Evolutionary conservation across 2,797 vertebrate species (phyloP).

Genomic region (Cetoscarus ocellatus): DNA sequence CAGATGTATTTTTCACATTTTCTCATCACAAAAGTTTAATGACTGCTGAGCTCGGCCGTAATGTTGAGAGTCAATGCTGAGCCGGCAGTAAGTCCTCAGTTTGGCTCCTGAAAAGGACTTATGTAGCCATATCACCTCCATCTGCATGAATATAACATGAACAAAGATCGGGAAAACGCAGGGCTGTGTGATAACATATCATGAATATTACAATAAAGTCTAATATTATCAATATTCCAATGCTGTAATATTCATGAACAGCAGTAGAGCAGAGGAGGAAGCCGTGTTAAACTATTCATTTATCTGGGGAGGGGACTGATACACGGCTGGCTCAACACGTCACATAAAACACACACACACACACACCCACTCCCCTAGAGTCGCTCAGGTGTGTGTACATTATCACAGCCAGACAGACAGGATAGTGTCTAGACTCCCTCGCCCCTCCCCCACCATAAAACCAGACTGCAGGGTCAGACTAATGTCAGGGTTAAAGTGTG

Average conservation of each 20-base stretch:
- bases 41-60: slow-evolving; percentile 37
- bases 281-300: slow-evolving; percentile 54
- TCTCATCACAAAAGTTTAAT: slow-evolving; percentile 18
- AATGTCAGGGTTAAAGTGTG: slow-evolving; percentile 59
- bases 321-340: slow-evolving; percentile 28
- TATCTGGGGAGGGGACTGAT: slow-evolving; percentile 12
- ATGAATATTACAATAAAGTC: slow-evolving; percentile 67
- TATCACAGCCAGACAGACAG: slow-evolving; percentile 74
- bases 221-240: slow-evolving; percentile 69
- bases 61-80: slow-evolving; percentile 44
- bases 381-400: slow-evolving; percentile 63
- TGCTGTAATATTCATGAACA: slow-evolving; percentile 66
- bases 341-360: slow-evolving; percentile 31
- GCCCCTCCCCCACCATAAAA: slow-evolving; percentile 49
- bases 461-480: slow-evolving; percentile 65
- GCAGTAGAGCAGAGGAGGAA: slow-evolving; percentile 42
- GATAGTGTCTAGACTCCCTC: slow-evolving; percentile 68
- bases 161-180: slow-evolving; percentile 27
- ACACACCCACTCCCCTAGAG: slow-evolving; percentile 14
- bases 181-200: slow-evolving; percentile 57
- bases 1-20: neutral
- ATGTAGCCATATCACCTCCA: slow-evolving; percentile 55
- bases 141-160: slow-evolving; percentile 73
- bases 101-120: slow-evolving; percentile 36
- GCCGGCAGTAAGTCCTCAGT: slow-evolving; percentile 39